Percentiles rank a stretch among this genome's conserved stretches.
These are phyloP conservation scores for Crocuta crocuta DNA, from an alignment of 2,113 vertebrate species.

Conservation along the genomic window DNA sequence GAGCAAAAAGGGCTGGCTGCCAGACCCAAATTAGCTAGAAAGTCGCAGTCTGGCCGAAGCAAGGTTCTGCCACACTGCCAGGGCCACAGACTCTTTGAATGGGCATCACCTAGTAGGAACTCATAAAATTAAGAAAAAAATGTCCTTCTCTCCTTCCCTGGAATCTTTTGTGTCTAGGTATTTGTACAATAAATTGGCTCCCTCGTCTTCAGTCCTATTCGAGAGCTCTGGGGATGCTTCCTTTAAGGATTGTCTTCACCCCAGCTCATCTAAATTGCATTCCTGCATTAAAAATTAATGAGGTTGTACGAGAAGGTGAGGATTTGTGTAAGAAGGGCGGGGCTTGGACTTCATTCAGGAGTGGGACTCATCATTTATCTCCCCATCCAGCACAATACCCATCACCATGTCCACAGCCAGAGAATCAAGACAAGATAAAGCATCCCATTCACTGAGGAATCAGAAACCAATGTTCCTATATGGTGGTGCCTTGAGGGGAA, in stretches of 20 bases:
- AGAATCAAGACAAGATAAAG: background rate
- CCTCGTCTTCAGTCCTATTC: background rate
- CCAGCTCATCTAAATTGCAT: conserved; percentile 34
- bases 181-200: conserved; percentile 54
- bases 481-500: background rate
- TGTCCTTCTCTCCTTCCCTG: background rate
- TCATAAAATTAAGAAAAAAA: background rate
- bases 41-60: background rate
- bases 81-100: background rate
- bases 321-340: background rate
- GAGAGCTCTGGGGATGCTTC: conserved; percentile 50
- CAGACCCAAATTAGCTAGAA: background rate
- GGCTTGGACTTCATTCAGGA: background rate
- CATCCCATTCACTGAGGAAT: background rate
- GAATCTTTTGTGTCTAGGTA: conserved; percentile 21
- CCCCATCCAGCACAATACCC: background rate
- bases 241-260: background rate
- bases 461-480: background rate
- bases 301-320: background rate
- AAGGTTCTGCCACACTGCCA: background rate
- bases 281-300: conserved; percentile 47
- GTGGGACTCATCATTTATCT: background rate
- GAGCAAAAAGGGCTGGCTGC: background rate
- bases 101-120: background rate
- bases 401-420: background rate